These are phyloP conservation scores for Phymatocera aterrima DNA, from an alignment of 2,888 invertebrate species.

Conservation along the genomic window DNA sequence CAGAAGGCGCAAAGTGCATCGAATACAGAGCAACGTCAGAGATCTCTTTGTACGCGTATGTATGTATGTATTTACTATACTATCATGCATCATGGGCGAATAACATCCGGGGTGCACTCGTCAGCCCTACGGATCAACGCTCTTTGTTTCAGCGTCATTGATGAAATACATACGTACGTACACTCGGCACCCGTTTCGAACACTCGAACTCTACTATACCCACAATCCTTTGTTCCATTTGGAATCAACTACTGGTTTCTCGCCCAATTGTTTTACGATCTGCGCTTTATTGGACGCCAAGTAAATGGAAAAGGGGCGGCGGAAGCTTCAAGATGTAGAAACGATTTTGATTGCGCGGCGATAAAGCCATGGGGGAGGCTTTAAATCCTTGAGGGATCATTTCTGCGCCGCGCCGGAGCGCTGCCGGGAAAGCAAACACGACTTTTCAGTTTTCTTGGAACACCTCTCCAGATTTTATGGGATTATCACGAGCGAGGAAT, in stretches of 20 bases:
- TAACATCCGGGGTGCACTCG: constrained; percentile 26
- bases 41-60: neutral
- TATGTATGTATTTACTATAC: no score
- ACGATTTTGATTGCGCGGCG: constrained; percentile 19
- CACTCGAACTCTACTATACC: neutral
- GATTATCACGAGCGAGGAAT: neutral
- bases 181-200: neutral
- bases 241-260: constrained; percentile 26
- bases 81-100: constrained; percentile 9
- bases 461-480: neutral
- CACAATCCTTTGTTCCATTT: constrained; percentile 6
- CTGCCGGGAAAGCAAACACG: neutral
- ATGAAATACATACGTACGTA: neutral
- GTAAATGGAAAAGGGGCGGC: neutral
- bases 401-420: neutral
- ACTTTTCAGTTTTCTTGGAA: neutral
- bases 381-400: constrained; percentile 3
- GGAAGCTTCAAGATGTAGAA: neutral
- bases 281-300: constrained; percentile 17
- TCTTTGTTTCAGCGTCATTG: constrained; percentile 6
- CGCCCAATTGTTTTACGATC: constrained; percentile 23
- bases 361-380: neutral
- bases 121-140: constrained; percentile 10
- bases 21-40: no score
- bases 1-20: neutral